Evolutionary conservation across 2,888 invertebrate species (phyloP).

Genomic region (Geotrupes spiniger): DNA sequence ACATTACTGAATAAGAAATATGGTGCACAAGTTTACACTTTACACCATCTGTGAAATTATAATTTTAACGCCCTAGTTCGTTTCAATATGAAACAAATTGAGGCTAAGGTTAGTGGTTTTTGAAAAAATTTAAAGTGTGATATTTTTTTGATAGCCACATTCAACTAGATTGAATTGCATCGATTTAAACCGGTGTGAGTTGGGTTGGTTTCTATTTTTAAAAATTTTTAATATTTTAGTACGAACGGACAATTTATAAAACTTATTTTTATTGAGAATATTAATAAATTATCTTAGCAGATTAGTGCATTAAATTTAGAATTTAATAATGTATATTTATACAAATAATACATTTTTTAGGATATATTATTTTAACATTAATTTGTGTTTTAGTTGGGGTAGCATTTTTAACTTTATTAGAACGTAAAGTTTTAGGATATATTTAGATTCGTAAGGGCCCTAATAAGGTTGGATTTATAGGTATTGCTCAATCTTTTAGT

Average conservation of each 20-base stretch:
- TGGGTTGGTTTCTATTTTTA: conserved; percentile 85
- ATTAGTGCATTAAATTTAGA: conserved; percentile 71
- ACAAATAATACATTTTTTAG: conserved; percentile 68
- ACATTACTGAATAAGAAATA: no score
- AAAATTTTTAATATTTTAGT: conserved; percentile 61
- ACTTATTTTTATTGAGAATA: conserved; percentile 50
- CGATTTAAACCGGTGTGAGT: conserved; percentile 82
- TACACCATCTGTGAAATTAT: no score
- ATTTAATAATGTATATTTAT: conserved; percentile 58
- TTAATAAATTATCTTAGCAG: conserved; percentile 60
- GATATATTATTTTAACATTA: conserved; percentile 44
- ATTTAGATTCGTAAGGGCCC: conserved; percentile 73
- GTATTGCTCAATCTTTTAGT: conserved; percentile 67
- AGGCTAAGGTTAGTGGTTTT: no score
- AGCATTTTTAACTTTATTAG: conserved; percentile 70
- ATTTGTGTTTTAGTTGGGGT: conserved; percentile 60
- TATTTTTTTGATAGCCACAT: no score
- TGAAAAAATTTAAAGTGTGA: no score
- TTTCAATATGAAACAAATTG: no score
- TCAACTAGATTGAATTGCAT: no score
- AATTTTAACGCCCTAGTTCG: no score
- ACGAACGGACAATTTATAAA: conserved; percentile 72
- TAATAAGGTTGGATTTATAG: conserved; percentile 64
- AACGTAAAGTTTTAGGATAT: conserved; percentile 69
- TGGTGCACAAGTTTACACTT: no score